Evolutionary conservation across 2,113 vertebrate species (phyloP).

Genomic region (Eudyptes chrysolophus): DNA sequence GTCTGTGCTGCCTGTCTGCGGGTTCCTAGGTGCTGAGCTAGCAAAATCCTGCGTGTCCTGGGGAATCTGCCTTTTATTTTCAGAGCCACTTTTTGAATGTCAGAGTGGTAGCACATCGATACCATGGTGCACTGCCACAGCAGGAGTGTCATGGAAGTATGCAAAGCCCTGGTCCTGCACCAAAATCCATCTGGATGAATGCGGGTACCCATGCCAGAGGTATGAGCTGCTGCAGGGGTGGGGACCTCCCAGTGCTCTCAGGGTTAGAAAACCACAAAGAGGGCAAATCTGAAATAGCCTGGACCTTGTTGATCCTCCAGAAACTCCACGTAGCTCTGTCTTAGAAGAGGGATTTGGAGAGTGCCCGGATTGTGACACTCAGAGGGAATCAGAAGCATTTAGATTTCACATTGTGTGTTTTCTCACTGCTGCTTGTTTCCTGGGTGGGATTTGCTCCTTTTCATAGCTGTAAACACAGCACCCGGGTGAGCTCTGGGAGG

Average conservation of each 20-base stretch:
- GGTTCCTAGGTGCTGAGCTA: neutral
- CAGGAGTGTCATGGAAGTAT: neutral
- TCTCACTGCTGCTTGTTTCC: neutral
- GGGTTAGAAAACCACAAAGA: neutral
- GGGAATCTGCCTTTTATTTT: neutral
- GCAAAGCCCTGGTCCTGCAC: neutral
- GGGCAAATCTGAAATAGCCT: neutral
- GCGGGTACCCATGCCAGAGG: neutral
- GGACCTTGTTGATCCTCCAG: neutral
- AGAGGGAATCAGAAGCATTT: neutral
- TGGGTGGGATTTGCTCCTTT: neutral
- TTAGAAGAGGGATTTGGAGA: neutral
- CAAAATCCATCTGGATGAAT: neutral
- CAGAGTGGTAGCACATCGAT: neutral
- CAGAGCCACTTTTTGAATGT: neutral
- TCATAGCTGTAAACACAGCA: neutral
- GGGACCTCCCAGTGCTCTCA: neutral
- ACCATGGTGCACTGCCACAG: neutral
- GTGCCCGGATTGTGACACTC: neutral
- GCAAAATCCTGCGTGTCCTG: fast-evolving
- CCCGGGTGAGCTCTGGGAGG: neutral
- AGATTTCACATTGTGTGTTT: neutral
- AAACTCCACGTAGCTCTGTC: neutral
- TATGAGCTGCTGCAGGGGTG: neutral
- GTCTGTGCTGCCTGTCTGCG: neutral